A percentile compares a stretch with the other conserved stretches of the same genome.
Evolutionary conservation across 2,113 vertebrate species (phyloP).

Genomic region (Heterocephalus glaber): DNA sequence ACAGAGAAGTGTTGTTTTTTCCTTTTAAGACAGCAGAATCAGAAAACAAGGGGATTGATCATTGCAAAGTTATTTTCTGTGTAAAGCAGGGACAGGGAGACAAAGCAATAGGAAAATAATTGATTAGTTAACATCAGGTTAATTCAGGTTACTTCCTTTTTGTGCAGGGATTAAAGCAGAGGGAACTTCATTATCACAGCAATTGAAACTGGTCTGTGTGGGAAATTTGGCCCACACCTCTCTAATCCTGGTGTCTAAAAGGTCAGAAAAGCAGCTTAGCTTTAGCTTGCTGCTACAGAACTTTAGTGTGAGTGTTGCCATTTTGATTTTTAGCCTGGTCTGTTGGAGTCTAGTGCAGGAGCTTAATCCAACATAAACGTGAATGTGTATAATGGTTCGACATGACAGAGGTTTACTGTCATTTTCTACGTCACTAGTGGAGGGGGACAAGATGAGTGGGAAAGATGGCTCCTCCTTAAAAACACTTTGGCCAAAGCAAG

Average conservation of each 20-base stretch:
- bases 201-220: neutral
- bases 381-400: neutral
- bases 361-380: neutral
- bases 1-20: neutral
- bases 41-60: neutral
- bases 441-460: neutral
- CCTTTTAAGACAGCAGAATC: neutral
- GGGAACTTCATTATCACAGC: neutral
- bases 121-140: neutral
- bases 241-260: neutral
- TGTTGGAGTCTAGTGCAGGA: neutral
- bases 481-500: neutral
- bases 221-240: neutral
- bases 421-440: neutral
- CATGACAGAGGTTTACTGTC: neutral
- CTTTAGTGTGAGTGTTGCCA: neutral
- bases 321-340: neutral
- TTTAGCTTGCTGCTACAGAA: neutral
- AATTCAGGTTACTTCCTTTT: neutral
- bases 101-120: neutral
- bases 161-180: neutral
- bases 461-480: neutral
- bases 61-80: neutral
- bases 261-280: neutral
- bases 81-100: neutral